Conservation (phyloP, 1,140 invertebrate species). For the Brachionus rotundiformis region DNA sequence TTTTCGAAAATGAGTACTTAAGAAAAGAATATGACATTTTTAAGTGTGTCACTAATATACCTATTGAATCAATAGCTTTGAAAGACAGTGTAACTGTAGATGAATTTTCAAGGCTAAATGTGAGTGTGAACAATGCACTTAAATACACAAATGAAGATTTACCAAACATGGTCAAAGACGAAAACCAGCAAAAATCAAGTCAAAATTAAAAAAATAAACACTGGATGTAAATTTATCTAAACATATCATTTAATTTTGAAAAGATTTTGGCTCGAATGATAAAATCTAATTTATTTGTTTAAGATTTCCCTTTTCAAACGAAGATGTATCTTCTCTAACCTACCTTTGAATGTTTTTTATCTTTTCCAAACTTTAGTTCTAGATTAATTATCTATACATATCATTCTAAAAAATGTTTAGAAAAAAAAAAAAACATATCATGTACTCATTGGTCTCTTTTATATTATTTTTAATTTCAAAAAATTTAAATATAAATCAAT, state of each 20-base stretch:
- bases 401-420: not conserved
- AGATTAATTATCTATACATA: not conserved
- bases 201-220: not conserved
- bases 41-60: constrained; percentile 79
- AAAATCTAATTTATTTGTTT: not conserved
- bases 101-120: constrained; percentile 47
- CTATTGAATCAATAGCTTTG: constrained; percentile 67
- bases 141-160: constrained; percentile 50
- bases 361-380: not conserved
- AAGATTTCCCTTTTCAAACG: not conserved
- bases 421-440: not conserved
- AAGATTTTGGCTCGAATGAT: not conserved
- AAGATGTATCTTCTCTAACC: not conserved
- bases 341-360: constrained; percentile 3
- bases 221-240: not conserved
- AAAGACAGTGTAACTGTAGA: constrained; percentile 51
- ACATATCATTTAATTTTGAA: not conserved
- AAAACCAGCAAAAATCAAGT: not conserved
- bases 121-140: constrained; percentile 20
- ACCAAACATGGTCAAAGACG: not conserved
- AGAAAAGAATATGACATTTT: constrained; percentile 61
- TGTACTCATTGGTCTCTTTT: not conserved
- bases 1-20: constrained; percentile 65
- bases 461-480: no score
- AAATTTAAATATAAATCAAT: no score